Evolutionary conservation across 2,888 invertebrate species (phyloP).

Genomic region (Caenorhabditis imperialis): DNA sequence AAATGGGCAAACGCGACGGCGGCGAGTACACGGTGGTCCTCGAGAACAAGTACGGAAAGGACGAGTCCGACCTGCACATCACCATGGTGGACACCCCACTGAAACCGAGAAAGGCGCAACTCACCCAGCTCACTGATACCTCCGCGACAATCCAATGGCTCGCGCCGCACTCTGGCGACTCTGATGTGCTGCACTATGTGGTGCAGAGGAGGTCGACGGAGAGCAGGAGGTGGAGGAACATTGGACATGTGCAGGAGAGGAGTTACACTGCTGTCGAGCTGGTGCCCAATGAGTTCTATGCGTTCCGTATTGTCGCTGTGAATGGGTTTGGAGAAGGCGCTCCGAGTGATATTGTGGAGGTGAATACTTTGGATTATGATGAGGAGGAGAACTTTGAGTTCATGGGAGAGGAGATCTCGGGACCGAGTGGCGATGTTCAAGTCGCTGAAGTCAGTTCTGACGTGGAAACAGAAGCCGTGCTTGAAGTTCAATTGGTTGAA

Average conservation of each 20-base stretch:
- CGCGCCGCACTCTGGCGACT: constrained; percentile 58
- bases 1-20: constrained; percentile 51
- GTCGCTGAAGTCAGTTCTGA: constrained; percentile 13
- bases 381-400: constrained; percentile 45
- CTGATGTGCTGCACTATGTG: constrained; percentile 51
- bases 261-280: constrained; percentile 57
- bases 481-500: constrained; percentile 15
- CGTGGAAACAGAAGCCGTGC: background rate
- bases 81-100: constrained; percentile 61
- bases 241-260: constrained; percentile 43
- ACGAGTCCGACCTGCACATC: constrained; percentile 50
- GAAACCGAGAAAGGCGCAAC: constrained; percentile 57
- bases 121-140: constrained; percentile 48
- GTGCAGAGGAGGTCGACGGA: constrained; percentile 64
- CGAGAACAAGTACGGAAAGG: constrained; percentile 60
- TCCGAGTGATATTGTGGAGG: constrained; percentile 57
- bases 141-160: constrained; percentile 58
- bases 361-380: constrained; percentile 53
- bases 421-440: background rate
- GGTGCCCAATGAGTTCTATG: constrained; percentile 65
- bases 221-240: constrained; percentile 63
- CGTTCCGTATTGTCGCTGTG: constrained; percentile 63
- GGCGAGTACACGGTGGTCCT: constrained; percentile 58
- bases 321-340: constrained; percentile 62
- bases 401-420: constrained; percentile 40